A percentile compares a stretch with the other conserved stretches of the same genome.
Evolutionary conservation across 2,113 vertebrate species (phyloP).

Genomic region (Chaetorhynchus papuensis): DNA sequence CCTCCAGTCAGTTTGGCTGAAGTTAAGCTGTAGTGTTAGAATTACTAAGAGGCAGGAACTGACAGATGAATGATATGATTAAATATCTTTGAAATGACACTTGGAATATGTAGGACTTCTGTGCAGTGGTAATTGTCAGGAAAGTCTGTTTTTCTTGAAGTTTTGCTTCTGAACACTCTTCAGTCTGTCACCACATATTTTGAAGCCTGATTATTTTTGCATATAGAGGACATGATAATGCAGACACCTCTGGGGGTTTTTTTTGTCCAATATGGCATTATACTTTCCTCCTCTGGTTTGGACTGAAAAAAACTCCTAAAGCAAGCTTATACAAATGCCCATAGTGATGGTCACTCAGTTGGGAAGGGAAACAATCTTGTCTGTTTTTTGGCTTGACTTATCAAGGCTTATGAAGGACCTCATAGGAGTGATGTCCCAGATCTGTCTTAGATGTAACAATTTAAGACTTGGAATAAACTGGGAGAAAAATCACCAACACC

Average conservation of each 20-base stretch:
- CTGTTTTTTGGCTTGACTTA: not conserved
- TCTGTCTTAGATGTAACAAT: slow-evolving; percentile 7
- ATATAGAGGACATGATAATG: not conserved
- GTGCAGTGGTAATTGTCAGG: not conserved
- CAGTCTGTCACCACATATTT: not conserved
- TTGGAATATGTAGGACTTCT: not conserved
- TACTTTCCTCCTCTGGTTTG: not conserved
- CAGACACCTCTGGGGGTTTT: not conserved
- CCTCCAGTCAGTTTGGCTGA: not conserved
- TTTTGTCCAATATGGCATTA: not conserved
- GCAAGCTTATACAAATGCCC: not conserved
- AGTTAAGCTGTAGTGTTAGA: not conserved
- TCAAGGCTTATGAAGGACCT: not conserved
- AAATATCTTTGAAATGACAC: not conserved
- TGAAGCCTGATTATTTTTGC: not conserved
- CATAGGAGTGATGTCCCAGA: not conserved
- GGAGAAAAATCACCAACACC: slow-evolving; percentile 25
- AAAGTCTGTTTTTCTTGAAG: not conserved
- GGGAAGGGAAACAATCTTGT: not conserved
- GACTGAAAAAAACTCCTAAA: not conserved
- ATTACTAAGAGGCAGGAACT: not conserved
- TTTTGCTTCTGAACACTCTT: not conserved
- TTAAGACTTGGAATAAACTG: not conserved
- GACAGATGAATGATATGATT: not conserved
- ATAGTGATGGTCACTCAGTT: not conserved